Base-by-base conservation (phyloP, 2,888 invertebrate species). In the Thysanoteuthis rhombus region DNA sequence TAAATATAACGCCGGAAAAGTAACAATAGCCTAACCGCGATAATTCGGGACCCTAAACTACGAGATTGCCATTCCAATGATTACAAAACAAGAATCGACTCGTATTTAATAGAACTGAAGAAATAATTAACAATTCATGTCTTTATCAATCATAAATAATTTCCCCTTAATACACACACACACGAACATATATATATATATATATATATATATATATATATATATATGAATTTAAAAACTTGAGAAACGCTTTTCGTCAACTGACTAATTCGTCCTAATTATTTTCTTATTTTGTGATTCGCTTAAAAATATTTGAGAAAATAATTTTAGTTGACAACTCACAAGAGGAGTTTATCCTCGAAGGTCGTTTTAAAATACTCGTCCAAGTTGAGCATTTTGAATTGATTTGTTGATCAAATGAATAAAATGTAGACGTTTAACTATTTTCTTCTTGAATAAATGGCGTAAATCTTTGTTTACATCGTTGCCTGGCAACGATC, bases 291-390 rank as follows among this genome's bases (percentile, higher is more conserved):
- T 25, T 5, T 25, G 25, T 52, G 1, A 5, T 25, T 25, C 16
- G 22, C 5, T 52, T 22, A 25, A 52, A 52, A 22, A 52, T 25
- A 22, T 52, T 25, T 52, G 25, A 25, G 25, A 52, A 52, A 52
- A 52, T 25, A 52, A 52, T 22, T 52, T 45, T 10, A 45, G 16
- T 45, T 12, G 19, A 16, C 52, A 39, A 92, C 97, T 96, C 96
- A 97, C 97, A 97, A 96, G 95, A 97, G 96, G 95, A 97, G 97
- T 94, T 97, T 97, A 94, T 97, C 97, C 96, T 97, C 97, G 94
- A 97, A 97, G 39, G 97, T 96, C 42, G 96, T 96, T 92, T 96
- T 95, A 94, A 97, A 97, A 94, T 97, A 97, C 95, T 97, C 97
- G 94, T 97, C 97, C 93, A 97, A 94, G 94, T 95, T 97, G 92